Evolutionary conservation across 2,113 vertebrate genomes (phyloP), one percentile per base, ranked within the genome.

Genomic region (Ginglymostoma cirratum): DNA sequence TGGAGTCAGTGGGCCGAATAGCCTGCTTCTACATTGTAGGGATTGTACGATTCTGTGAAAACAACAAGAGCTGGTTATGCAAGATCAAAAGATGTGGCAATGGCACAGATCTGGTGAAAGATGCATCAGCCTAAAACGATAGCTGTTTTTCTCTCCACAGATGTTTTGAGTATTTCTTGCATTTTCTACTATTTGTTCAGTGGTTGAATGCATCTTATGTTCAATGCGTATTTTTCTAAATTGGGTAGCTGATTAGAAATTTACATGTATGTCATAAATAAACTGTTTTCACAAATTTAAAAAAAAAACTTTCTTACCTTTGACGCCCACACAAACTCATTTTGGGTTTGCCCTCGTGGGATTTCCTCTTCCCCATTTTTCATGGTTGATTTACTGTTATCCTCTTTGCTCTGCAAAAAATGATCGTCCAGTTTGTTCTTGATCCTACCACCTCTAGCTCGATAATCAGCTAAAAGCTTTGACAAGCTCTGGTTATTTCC

Each of bases 381-480:
- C 76, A 96, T 93, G 80, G 96, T 0, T 48, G 97, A 15, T 70
- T 96, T 95, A 86, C 90, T 52, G 17, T 96, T 89, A 0, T 90
- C 30, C 76, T 98, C 98, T 96, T 96, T 97, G 85, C 96, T 96
- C 24, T 98, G 97, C 7, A 96, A 96, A 97, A 99, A 99, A 17
- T 98, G 98, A 96, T 99, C 99, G 2, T 66, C 8, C 55, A 98
- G 98, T 96, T 97, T 98, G 93, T 98, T 98, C 14, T 97, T 97
- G 97, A 99, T 98, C 52, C 99, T 98, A 14, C 99, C 99, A 52
- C 99, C 99, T 95, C 98, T 98, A 12, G 99, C 99, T 76, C 99
- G 97, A 97, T 98, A 99, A 97, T 99, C 99, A 0, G 99, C 99
- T 96, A 99, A 96, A 98, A 99, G 98, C 96, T 98, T 97, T 86